A percentile compares a stretch with the other conserved stretches of the same genome.
Evolutionary conservation across 1,140 invertebrate genomes (phyloP).

Genomic region (Aphelenchoides fujianensis): DNA sequence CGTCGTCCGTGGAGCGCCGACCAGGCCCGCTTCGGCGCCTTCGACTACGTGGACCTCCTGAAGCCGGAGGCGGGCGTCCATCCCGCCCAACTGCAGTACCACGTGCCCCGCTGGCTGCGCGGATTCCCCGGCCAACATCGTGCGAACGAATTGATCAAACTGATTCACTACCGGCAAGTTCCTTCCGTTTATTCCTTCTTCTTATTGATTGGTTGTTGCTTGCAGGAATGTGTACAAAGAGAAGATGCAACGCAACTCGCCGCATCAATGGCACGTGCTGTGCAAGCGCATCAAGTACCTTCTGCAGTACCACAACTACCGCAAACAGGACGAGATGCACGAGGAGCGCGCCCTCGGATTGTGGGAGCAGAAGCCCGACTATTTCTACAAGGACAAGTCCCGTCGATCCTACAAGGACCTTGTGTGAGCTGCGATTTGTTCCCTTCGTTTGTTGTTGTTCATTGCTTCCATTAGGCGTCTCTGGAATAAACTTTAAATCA

Average conservation of each 20-base stretch:
- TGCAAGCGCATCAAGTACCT: constrained; percentile 60
- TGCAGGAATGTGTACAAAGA: constrained; percentile 58
- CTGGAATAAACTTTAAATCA: too few relatives aligned
- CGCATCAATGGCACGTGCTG: constrained; percentile 59
- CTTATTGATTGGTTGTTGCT: constrained; percentile 51
- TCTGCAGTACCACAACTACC: constrained; percentile 61
- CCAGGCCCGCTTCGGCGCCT: constrained; percentile 55
- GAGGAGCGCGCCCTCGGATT: constrained; percentile 54
- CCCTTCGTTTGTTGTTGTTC: constrained; percentile 23
- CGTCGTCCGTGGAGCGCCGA: constrained; percentile 38
- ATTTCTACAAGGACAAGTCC: constrained; percentile 59
- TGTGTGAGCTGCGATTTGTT: constrained; percentile 39
- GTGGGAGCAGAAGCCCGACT: constrained; percentile 61
- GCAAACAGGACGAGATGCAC: constrained; percentile 55
- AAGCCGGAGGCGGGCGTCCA: constrained; percentile 48
- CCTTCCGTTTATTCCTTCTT: background rate
- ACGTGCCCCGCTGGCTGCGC: constrained; percentile 58
- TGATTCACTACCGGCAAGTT: constrained; percentile 56
- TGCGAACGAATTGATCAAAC: constrained; percentile 58
- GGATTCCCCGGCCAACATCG: constrained; percentile 61
- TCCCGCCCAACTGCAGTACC: constrained; percentile 61
- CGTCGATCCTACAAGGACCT: constrained; percentile 58
- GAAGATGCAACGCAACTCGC: constrained; percentile 54
- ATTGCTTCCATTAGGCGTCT: constrained; percentile 21
- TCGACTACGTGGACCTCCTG: constrained; percentile 61